Evolutionary conservation across 2,113 vertebrate species (phyloP), one percentile per base, ranked within the genome.

Genomic region (Coryphaenoides rupestris): DNA sequence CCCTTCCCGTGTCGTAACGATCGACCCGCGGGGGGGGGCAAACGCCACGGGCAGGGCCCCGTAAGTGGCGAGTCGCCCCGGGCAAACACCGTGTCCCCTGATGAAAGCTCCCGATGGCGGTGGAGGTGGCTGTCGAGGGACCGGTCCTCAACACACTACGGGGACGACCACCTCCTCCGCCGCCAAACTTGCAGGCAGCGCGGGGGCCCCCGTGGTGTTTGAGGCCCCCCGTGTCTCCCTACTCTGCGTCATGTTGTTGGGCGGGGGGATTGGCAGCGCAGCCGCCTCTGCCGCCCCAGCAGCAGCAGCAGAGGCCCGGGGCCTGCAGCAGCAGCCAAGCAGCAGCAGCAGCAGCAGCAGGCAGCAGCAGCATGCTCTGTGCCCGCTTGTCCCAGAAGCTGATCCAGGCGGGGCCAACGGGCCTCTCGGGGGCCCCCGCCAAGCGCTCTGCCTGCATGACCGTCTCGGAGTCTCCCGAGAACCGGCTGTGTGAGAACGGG

Each of bases 341-440:
- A 45, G 21, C 62, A 66, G 50, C 66, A 69, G 52, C 65, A 67
- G 70, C 49, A 70, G 26, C 21, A 58, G 23, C 75, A 73, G 16
- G n/a, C n/a, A n/a, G n/a, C n/a, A n/a, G n/a, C n/a, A n/a, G 2
- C 5, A 6, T 19, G 7, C 88, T 85, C 77, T 98, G 96, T 33
- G 92, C 94, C 0, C 95, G 95, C 74, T 94, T 98, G n/a, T n/a
- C n/a, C 72, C 93, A 95, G 77, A 98, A 98, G 82, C 93, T 98
- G 1, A 93, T 98, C 70, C 83, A 82, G 58, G n/a, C n/a, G n/a
- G 89, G 90, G 33, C 28, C 86, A 91, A 10, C 87, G 89, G 19
- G n/a, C 45, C 3, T 64, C 26, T 1, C 40, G 80, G 0, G 69
- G 71, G 4, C 89, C 88, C 9, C 21, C 23, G 9, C 22, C 16